Base-by-base conservation (phyloP, 2,888 invertebrate genomes). In the Monoplex corrugatus region DNA sequence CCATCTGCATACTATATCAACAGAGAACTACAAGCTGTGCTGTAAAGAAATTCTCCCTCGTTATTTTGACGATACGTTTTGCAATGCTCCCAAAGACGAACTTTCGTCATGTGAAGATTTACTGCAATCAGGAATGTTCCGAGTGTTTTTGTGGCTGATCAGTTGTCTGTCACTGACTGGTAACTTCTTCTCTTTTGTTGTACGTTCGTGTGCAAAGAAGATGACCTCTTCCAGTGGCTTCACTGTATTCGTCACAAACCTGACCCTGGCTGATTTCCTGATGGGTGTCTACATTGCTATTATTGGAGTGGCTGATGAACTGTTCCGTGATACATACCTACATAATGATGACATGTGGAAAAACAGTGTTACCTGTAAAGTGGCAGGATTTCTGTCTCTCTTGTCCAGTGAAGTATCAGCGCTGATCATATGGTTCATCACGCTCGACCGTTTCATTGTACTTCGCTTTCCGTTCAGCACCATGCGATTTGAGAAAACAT, bases 341-440 rank as follows among this genome's bases (percentile, higher is more conserved):
- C 72, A 72, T 72, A 32, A 72, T 72, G 72, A 80, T 38, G 40
- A 80, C 40, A 19, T 28, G 8, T 80, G 78, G 78, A 80, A 80
- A 80, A 40, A 43, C 28, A 80, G 78, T 19, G 40, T 40, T 5
- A 80, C 78, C 78, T 80, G 78, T 19, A 80, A 80, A 43, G 43
- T 43, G 78, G 78, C 78, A 32, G 78, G 78, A 10, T 80, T 80
- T 40, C 23, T 80, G 40, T 40, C 78, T 80, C 40, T 80, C 32
- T 80, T 80, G 78, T 80, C 78, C 78, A 80, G 78, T 80, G 78
- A 80, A 23, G 43, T 43, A 28, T 80, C 78, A 43, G 78, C 78
- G 23, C 23, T 80, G 43, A 28, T 80, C 23, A 40, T 80, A 23
- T 80, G 78, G 23, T 23, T 80, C 23, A 80, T 80, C 23, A 80